Conservation (phyloP, 2,113 vertebrate species). For the Muscicapa adusta region DNA sequence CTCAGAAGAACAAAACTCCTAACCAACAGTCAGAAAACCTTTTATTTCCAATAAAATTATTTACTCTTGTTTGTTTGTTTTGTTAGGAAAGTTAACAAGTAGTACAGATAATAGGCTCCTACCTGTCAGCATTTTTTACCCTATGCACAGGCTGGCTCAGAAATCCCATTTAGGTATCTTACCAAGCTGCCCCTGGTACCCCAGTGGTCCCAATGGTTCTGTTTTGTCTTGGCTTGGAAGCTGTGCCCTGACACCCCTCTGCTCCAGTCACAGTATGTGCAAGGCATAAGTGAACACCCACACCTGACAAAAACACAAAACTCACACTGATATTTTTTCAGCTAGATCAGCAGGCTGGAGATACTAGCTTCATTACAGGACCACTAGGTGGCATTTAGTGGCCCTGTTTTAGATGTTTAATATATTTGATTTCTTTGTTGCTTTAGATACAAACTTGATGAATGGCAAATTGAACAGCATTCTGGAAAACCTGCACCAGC, state of each 20-base stretch:
- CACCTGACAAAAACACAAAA: not conserved
- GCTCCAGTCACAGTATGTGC: rapidly evolving
- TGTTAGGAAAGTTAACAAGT: not conserved
- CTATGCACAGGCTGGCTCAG: not conserved
- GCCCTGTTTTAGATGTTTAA: not conserved
- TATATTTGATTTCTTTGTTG: not conserved
- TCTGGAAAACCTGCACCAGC: not conserved
- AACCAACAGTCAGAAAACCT: not conserved
- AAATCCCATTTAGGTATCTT: not conserved
- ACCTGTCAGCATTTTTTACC: not conserved
- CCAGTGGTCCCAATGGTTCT: not conserved
- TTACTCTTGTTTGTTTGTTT: not conserved
- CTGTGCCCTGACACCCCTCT: not conserved
- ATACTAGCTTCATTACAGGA: not conserved
- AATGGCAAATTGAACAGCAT: not conserved
- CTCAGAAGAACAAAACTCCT: not conserved
- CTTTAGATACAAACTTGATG: not conserved
- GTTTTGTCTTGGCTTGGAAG: rapidly evolving
- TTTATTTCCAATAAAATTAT: not conserved
- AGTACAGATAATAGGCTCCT: not conserved
- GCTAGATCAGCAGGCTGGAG: not conserved
- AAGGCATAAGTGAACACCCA: not conserved
- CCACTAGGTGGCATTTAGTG: conserved; percentile 65
- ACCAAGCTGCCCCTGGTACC: not conserved
- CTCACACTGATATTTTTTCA: not conserved